A percentile compares a stretch with the other conserved stretches of the same genome.
Evolutionary conservation across 1,140 invertebrate genomes (phyloP).

Genomic region (Ruditapes philippinarum): DNA sequence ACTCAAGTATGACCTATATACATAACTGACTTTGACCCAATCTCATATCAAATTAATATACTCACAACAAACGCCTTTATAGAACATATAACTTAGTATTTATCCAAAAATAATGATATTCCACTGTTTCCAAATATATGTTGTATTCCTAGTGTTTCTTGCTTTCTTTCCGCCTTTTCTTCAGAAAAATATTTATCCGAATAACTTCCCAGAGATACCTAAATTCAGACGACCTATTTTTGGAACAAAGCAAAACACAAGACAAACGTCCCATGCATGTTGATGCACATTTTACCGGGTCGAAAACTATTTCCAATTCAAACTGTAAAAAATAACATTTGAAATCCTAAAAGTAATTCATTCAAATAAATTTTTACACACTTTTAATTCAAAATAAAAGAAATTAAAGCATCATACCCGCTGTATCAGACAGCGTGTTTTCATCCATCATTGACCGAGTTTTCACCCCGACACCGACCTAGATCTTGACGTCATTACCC

Average conservation of each 20-base stretch:
- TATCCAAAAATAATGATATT: background rate
- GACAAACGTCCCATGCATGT: conserved; percentile 56
- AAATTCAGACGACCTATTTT: conserved; percentile 66
- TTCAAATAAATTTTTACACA: background rate
- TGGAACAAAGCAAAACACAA: conserved; percentile 68
- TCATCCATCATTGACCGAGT: conserved; percentile 74
- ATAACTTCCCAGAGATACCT: conserved; percentile 20
- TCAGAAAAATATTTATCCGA: background rate
- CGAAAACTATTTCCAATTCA: background rate
- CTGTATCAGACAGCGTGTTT: conserved; percentile 63
- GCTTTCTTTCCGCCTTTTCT: background rate
- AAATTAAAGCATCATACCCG: conserved; percentile 54
- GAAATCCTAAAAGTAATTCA: background rate
- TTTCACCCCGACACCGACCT: conserved; percentile 67
- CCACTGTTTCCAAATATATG: background rate
- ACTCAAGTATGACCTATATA: conserved; percentile 32
- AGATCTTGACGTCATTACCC: conserved; percentile 65
- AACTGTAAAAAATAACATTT: background rate
- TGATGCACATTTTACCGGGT: conserved; percentile 61
- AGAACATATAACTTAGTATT: no score
- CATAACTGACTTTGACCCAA: conserved; percentile 1
- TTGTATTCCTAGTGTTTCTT: background rate
- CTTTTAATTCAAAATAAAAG: conserved; percentile 52
- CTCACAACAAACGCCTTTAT: no score
- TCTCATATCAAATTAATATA: no score